phyloP scores from a whole-genome alignment of 2,888 invertebrate genomes.

The Bedellia somnulentella region DNA sequence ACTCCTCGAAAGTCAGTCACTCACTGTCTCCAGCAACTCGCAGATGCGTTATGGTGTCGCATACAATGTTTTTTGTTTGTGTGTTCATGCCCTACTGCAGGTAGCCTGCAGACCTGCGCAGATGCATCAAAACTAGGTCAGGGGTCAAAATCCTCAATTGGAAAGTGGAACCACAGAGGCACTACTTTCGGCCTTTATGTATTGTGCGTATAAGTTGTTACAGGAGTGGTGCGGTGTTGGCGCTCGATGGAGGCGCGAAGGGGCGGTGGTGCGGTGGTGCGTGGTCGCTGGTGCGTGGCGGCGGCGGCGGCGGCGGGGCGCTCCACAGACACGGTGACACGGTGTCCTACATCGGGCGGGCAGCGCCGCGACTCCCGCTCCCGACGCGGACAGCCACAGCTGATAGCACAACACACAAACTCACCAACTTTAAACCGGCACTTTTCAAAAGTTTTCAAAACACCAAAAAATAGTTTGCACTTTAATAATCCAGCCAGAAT shows the following conservation, averaged over 20 bases:
- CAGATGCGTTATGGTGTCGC: constrained; percentile 10
- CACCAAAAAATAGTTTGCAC: too few relatives aligned
- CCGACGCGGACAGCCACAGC: too few relatives aligned
- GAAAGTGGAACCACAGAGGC: not conserved
- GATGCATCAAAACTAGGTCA: constrained; percentile 45
- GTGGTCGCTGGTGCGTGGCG: constrained; percentile 14
- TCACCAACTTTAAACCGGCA: too few relatives aligned
- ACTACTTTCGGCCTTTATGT: constrained; percentile 15
- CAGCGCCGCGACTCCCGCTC: not conserved
- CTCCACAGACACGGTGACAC: constrained; percentile 30
- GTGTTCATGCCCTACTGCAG: constrained; percentile 22
- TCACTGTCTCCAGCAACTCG: constrained; percentile 18
- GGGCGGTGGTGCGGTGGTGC: constrained; percentile 3
- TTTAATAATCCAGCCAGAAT: too few relatives aligned
- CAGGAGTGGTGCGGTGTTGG: constrained; percentile 23
- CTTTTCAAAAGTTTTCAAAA: too few relatives aligned
- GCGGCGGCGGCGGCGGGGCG: constrained; percentile 11
- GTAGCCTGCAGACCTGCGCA: constrained; percentile 27
- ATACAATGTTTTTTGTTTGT: constrained; percentile 2
- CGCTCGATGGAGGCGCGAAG: too few relatives aligned
- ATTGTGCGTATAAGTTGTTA: too few relatives aligned
- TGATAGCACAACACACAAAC: too few relatives aligned
- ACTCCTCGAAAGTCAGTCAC: too few relatives aligned
- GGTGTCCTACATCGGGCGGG: constrained; percentile 28
- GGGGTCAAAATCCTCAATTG: constrained; percentile 29